phyloP scores from a whole-genome alignment of 2,888 invertebrate genomes.

The Drosophila differens region DNA sequence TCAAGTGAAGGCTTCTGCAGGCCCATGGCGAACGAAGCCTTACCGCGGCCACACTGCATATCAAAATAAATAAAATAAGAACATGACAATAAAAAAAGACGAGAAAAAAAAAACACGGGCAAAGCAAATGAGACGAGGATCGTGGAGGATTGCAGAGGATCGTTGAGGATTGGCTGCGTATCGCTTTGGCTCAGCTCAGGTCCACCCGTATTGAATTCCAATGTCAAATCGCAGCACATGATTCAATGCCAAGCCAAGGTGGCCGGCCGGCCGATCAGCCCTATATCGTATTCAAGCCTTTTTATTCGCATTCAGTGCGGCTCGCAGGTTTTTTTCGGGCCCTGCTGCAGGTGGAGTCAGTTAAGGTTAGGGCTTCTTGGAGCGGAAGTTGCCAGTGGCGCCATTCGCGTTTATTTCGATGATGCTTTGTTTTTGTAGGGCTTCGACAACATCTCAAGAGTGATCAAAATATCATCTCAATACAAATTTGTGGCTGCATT shows the following conservation, averaged over 20 bases:
- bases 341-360: constrained; percentile 54
- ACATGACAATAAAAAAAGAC: constrained; percentile 3
- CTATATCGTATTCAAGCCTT: constrained; percentile 53
- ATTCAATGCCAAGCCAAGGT: constrained; percentile 68
- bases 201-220: constrained; percentile 78
- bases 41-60: constrained; percentile 17
- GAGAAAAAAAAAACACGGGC: neutral
- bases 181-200: constrained; percentile 48
- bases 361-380: constrained; percentile 43
- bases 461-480: constrained; percentile 25
- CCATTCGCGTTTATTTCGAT: constrained; percentile 40
- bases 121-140: constrained; percentile 17
- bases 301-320: constrained; percentile 10
- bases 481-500: constrained; percentile 13
- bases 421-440: constrained; percentile 34
- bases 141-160: constrained; percentile 44
- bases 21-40: constrained; percentile 38
- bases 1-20: constrained; percentile 58
- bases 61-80: constrained; percentile 33
- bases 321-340: neutral
- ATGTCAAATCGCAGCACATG: constrained; percentile 77
- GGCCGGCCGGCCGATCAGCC: constrained; percentile 40
- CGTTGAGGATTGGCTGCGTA: constrained; percentile 30
- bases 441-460: constrained; percentile 31
- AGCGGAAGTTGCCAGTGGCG: constrained; percentile 57